A percentile compares a stretch with the other conserved stretches of the same genome.
These are phyloP conservation scores for Oreochromis niloticus DNA, from an alignment of 2,113 vertebrate genomes.

Conservation along the genomic window DNA sequence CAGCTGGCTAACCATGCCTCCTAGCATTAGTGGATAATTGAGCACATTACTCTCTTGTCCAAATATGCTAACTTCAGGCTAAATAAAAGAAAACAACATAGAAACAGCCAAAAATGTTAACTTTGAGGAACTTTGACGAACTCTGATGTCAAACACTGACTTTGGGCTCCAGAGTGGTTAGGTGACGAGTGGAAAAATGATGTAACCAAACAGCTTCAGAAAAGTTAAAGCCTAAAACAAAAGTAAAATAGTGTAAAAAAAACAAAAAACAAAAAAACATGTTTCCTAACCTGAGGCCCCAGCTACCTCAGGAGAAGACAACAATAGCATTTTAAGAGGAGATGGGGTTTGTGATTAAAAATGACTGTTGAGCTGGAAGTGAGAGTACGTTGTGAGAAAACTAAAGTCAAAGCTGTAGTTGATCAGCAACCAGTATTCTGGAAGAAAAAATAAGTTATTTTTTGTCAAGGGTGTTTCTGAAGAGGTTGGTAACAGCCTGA, in stretches of 20 bases:
- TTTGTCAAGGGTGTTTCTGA: not conserved
- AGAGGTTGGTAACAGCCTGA: not conserved
- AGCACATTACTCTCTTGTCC: not conserved
- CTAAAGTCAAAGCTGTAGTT: not conserved
- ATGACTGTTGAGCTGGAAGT: not conserved
- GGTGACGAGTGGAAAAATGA: not conserved
- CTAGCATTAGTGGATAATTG: not conserved
- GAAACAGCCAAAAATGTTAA: not conserved
- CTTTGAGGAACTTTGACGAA: not conserved
- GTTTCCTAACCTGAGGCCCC: not conserved
- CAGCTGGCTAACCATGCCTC: not conserved
- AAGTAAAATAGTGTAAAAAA: not conserved
- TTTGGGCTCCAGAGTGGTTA: not conserved
- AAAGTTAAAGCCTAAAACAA: not conserved
- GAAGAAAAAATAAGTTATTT: not conserved
- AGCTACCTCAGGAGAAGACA: not conserved
- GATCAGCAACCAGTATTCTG: not conserved
- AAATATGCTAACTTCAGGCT: not conserved
- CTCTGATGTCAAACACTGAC: not conserved
- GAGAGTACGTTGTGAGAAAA: not conserved
- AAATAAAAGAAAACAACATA: not conserved
- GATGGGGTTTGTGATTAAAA: not conserved
- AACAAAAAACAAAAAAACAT: accelerated
- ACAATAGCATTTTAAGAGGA: not conserved
- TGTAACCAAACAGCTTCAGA: not conserved